Evolutionary conservation across 1,140 invertebrate genomes (phyloP), one percentile per base, ranked within the genome.

Genomic region (Drosophila pachea): DNA sequence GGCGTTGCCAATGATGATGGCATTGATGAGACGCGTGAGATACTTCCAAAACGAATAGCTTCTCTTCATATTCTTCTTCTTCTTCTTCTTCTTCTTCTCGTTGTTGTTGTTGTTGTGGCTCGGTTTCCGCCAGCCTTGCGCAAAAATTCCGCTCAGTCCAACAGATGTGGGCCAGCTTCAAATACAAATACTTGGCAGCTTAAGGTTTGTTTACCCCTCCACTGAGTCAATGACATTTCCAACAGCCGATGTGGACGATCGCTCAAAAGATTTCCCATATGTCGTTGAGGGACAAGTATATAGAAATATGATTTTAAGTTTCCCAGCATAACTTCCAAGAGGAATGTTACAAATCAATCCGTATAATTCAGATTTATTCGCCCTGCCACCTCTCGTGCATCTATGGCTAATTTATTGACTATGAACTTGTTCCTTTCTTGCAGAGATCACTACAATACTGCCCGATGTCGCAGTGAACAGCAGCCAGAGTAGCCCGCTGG

Each of bases 11-110:
- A 79, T 76, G 65, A 63, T 47, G 75, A 49, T 53, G 60, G 53
- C 64, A 73, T 47, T 69, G 77, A 71, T 76, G 67, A 54, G 67
- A 86, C 73, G 81, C 81, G 81, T 86, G 81, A 86, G 81, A 86
- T 84, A 86, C 76, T 84, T 86, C 60, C 81, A 84, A 84, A 81
- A 74, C 76, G 69, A 68, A 61, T 68, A 70, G 68, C 38, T 64
- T 33, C 52, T 22, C 32, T 35, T 68, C 6, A 4, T 5, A 7
- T 35, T 16, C 8, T 32, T 43, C 54, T 40, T 62, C 43, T 62
- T 35, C 2, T n/a, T 22, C 52, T 56, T 50, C 22, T 22, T 22
- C 22, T 22, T 22, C 1, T 22, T 22, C 1, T 22, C 3, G 22
- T 22, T 22, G 3, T 22, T 22, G 22, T 22, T 22, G 3, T 22